These are phyloP conservation scores for Kryptopterus vitreolus DNA, from an alignment of 2,797 vertebrate genomes.

Conservation along the genomic window DNA sequence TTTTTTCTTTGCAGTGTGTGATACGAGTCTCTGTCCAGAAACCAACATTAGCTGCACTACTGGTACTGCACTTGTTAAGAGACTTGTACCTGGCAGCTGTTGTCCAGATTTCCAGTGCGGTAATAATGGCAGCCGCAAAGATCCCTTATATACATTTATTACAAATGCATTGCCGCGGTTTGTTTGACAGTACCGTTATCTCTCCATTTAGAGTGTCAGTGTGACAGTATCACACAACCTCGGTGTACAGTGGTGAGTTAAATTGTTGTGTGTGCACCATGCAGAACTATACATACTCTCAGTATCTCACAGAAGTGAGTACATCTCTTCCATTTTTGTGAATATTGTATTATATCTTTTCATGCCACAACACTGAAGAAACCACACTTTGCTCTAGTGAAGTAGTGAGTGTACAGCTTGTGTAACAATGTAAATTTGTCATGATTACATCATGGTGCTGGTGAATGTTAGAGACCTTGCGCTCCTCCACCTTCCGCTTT, in stretches of 20 bases:
- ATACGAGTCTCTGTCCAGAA: conserved; percentile 82
- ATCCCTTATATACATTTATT: neutral
- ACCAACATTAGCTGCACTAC: conserved; percentile 78
- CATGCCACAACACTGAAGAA: no score
- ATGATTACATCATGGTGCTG: no score
- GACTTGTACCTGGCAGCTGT: conserved; percentile 77
- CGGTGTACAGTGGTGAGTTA: conserved; percentile 87
- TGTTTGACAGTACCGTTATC: conserved; percentile 30
- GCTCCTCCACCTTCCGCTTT: no score
- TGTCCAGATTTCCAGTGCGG: conserved; percentile 90
- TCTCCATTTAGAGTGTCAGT: conserved; percentile 83
- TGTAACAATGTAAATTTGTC: no score
- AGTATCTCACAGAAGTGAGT: no score
- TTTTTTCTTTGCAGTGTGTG: conserved; percentile 81
- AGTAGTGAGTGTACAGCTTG: no score
- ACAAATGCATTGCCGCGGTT: neutral
- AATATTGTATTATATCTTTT: no score
- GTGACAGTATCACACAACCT: conserved; percentile 77
- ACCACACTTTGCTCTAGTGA: no score
- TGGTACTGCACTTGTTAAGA: conserved; percentile 81
- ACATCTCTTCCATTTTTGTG: no score
- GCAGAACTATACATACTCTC: no score
- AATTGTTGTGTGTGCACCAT: neutral
- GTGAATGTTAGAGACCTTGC: no score
- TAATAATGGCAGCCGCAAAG: conserved; percentile 64